Evolutionary conservation across 2,888 invertebrate genomes (phyloP).

Genomic region (Seira sanloemensis): DNA sequence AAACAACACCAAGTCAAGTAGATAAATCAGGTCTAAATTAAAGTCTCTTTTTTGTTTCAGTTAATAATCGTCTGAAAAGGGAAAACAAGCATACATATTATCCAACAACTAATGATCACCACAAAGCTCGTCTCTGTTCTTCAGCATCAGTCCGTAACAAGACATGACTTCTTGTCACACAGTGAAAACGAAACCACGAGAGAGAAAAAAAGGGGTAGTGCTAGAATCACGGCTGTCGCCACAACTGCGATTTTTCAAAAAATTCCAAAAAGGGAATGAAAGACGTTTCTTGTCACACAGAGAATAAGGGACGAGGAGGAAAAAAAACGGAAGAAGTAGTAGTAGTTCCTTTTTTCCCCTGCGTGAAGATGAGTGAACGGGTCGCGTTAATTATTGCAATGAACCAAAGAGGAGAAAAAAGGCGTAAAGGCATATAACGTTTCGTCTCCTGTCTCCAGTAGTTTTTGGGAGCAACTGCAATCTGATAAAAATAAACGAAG

Average conservation of each 20-base stretch:
- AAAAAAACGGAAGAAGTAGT: slow-evolving; percentile 30
- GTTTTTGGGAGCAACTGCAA: not conserved
- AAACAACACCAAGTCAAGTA: not conserved
- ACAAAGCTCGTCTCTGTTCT: slow-evolving; percentile 35
- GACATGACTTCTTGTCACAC: slow-evolving; percentile 23
- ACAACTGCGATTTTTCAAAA: slow-evolving; percentile 45
- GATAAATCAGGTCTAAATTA: slow-evolving; percentile 39
- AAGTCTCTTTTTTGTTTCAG: not conserved
- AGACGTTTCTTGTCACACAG: not conserved
- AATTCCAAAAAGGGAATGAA: slow-evolving; percentile 8
- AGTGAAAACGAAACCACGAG: not conserved
- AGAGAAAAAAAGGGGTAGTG: not conserved
- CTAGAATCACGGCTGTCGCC: slow-evolving; percentile 42
- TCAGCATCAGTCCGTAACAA: slow-evolving; percentile 33
- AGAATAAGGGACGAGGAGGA: slow-evolving; percentile 2
- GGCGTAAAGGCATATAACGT: slow-evolving; percentile 47
- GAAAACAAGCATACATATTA: not conserved
- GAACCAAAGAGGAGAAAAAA: slow-evolving; percentile 44
- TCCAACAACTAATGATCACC: slow-evolving; percentile 35
- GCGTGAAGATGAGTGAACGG: slow-evolving; percentile 29
- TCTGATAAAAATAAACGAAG: not conserved
- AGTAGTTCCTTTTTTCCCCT: not conserved
- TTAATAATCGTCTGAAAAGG: not conserved
- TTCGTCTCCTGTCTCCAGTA: slow-evolving; percentile 29
- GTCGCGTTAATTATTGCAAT: slow-evolving; percentile 60